Conservation (phyloP, 1,140 invertebrate species). For the Achroia grisella region DNA sequence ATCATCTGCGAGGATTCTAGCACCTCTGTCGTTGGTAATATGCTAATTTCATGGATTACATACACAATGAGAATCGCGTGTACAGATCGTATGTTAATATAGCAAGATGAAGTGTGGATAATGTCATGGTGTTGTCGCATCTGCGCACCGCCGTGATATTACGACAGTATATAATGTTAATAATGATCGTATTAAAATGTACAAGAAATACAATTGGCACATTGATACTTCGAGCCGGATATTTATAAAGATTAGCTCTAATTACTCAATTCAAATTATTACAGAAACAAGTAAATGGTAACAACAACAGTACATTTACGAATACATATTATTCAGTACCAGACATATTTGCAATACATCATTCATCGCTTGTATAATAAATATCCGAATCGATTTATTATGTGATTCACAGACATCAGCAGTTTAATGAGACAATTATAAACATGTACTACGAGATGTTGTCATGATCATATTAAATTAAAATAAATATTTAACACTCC, state of each 20-base stretch:
- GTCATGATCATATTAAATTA: background rate
- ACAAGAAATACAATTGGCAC: background rate
- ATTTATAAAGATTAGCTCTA: background rate
- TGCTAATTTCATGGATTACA: constrained; percentile 8
- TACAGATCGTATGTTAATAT: background rate
- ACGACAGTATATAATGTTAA: background rate
- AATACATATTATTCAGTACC: too few species aligned
- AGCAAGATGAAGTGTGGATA: background rate
- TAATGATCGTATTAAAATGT: background rate
- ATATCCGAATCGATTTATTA: too few species aligned
- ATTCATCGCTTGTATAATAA: too few species aligned
- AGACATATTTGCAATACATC: too few species aligned
- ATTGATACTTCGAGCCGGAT: background rate
- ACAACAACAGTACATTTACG: too few species aligned
- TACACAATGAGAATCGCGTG: constrained; percentile 7
- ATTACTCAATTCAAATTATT: background rate
- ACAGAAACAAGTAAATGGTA: too few species aligned
- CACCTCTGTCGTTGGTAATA: constrained; percentile 29
- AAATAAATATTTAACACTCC: constrained; percentile 1
- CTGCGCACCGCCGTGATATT: background rate
- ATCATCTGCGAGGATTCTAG: constrained; percentile 19
- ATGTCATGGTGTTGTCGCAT: too few species aligned
- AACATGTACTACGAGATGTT: background rate
- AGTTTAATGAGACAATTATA: too few species aligned
- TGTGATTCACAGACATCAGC: too few species aligned